Evolutionary conservation across 2,113 vertebrate species (phyloP), one percentile per base, ranked within the genome.

Genomic region (Spilogale gracilis): DNA sequence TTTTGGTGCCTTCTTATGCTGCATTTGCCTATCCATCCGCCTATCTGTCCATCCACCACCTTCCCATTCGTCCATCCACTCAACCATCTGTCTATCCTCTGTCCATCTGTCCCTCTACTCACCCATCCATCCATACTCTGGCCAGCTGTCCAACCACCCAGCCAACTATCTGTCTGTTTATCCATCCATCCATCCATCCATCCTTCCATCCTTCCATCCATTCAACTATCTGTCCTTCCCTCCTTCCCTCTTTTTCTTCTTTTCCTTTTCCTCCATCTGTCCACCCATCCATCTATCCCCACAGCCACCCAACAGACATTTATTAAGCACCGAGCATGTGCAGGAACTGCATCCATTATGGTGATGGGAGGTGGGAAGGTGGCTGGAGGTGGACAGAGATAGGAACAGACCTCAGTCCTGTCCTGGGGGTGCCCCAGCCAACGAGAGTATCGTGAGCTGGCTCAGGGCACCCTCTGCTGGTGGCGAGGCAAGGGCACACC

Each of bases 391-490:
- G 58, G 32, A 63, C 56, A 78, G 82, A 93, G 78, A 32, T 65
- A 56, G 48, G 52, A 89, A 43, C 80, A 94, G 69, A 71, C 48
- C 54, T 56, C 20, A 48, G 32, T 27, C 25, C 80, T 65, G 65
- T 69, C 18, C 60, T n/a, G 17, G 38, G 43, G 43, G 48, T 54
- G 63, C 23, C 67, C 30, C 43, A 73, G 45, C 2, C 7, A 50
- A 27, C 73, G 11, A n/a, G 61, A 71, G 21, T 8, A 6, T n/a
- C 0, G 5, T 60, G 95, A 76, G 43, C 83, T 92, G 83, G 89
- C 54, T 93, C 82, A 78, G 50, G 58, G 80, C 9, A 25, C 96
- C 92, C 97, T 96, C 97, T 98, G 67, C 97, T 97, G 97, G 94
- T 52, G 14, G 21, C 5, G 79, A 65, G 56, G 61, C 30, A 89